A percentile compares a stretch with the other conserved stretches of the same genome.
These are phyloP conservation scores for cattle (Bos taurus) DNA, from an alignment of 2,113 vertebrate genomes.

Conservation along the genomic window DNA sequence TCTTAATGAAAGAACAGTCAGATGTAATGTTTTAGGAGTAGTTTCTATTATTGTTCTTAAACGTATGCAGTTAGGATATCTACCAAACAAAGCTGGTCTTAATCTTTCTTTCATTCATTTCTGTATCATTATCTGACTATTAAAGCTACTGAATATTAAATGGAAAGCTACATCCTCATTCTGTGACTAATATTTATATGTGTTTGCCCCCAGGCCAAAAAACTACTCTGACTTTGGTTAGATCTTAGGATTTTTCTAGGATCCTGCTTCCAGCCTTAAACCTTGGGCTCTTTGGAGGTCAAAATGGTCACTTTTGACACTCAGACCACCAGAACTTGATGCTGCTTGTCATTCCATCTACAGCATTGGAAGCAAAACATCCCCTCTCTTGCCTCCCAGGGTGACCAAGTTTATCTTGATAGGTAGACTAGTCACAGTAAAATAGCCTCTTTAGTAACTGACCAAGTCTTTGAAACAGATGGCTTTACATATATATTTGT, in stretches of 20 bases:
- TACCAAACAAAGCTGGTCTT: constrained; percentile 29
- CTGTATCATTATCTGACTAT: neutral
- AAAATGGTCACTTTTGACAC: neutral
- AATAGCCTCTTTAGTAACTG: constrained; percentile 13
- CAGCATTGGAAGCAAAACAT: constrained; percentile 16
- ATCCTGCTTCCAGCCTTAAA: constrained; percentile 13
- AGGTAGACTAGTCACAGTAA: neutral
- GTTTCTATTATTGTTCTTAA: constrained; percentile 31
- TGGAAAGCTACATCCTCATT: neutral
- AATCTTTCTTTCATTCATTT: constrained; percentile 36
- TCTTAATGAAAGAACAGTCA: neutral
- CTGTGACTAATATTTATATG: neutral
- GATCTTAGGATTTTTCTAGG: neutral
- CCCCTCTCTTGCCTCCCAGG: constrained; percentile 39
- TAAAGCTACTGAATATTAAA: constrained; percentile 34
- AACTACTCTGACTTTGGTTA: neutral
- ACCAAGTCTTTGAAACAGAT: constrained; percentile 23
- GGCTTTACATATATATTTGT: neutral
- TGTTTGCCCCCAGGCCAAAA: neutral
- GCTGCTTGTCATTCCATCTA: constrained; percentile 36
- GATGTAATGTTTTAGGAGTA: neutral
- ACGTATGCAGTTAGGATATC: neutral
- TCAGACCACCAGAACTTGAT: neutral
- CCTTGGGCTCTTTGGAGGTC: neutral
- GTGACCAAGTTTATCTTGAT: constrained; percentile 42